Base-by-base conservation (phyloP, 2,888 invertebrate genomes). In the Phortica magna region DNA sequence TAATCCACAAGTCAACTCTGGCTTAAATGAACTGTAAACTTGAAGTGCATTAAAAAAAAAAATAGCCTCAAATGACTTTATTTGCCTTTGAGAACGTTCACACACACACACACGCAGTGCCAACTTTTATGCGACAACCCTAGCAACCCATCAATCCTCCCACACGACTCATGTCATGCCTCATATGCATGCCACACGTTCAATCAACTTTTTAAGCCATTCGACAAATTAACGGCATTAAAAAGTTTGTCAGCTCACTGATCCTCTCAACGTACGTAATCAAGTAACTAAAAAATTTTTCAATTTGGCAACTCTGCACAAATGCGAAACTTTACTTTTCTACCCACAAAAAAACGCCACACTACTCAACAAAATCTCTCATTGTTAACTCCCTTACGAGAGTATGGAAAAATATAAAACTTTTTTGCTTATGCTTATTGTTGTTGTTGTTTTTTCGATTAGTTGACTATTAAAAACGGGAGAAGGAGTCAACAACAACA, bases 161-260 rank as follows among this genome's bases (percentile, higher is more conserved):
- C 31, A 2, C 31, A 31, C 31, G 1, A 31, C 31, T 31, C 31
- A 31, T 31, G 31, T 31, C 31, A 31, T 31, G 31, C 48, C 48
- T 48, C 14, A 48, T 12, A 48, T 48, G 48, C 83, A 83, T 83
- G 84, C 75, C 22, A 77, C 57, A 61, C 22, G 84, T 83, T 80
- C 75, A 79, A 80, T 80, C 78, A 84, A 86, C 87, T 89, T 86
- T 88, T 88, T 84, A 83, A 83, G 80, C 84, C 80, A 81, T 79
- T 77, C 81, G 79, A 83, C 85, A 89, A 88, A 89, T 87, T 88
- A 88, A 87, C 83, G 83, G 84, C 82, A 88, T 88, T 85, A 87
- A 85, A 85, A 88, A 88, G 85, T 88, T 89, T 79, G 41, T 31
- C 31, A 31, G 31, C 31, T 31, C 77, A 14, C 9, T 59, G 59